Evolutionary conservation across 2,888 invertebrate genomes (phyloP).

Genomic region (Euproctis similis): DNA sequence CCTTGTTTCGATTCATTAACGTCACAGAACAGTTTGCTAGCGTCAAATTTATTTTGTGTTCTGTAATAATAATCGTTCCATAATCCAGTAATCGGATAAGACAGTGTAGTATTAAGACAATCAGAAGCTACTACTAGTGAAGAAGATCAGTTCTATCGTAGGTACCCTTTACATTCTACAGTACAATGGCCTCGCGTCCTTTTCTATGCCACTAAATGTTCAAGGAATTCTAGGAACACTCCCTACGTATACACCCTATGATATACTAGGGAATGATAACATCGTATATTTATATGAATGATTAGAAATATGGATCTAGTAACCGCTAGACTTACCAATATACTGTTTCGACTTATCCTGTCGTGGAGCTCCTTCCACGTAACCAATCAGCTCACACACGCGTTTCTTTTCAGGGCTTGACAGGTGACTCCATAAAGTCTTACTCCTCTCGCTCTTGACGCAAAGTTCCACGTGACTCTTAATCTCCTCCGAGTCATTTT

Average conservation of each 20-base stretch:
- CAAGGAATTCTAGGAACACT: no score
- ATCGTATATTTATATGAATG: no score
- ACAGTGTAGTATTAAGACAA: no score
- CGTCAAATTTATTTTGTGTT: constrained; percentile 85
- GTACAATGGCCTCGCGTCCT: not conserved
- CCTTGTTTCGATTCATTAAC: constrained; percentile 80
- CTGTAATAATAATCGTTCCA: constrained; percentile 51
- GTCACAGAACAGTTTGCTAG: constrained; percentile 83
- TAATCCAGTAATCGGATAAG: no score
- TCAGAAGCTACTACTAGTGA: no score
- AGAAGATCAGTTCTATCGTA: no score
- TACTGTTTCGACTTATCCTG: constrained; percentile 70
- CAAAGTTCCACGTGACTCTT: constrained; percentile 56
- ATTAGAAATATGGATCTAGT: no score
- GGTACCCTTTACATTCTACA: no score
- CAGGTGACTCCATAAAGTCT: constrained; percentile 77
- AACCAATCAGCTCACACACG: constrained; percentile 79
- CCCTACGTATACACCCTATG: no score
- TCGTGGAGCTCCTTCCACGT: constrained; percentile 72
- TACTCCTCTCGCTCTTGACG: constrained; percentile 70
- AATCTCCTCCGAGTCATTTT: constrained; percentile 30
- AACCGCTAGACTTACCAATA: constrained; percentile 68
- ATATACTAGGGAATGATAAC: no score
- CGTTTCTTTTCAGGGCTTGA: constrained; percentile 78
- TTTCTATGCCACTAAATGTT: not conserved